Base-by-base conservation (phyloP, 1,140 invertebrate species). In the Capitella teleta region DNA sequence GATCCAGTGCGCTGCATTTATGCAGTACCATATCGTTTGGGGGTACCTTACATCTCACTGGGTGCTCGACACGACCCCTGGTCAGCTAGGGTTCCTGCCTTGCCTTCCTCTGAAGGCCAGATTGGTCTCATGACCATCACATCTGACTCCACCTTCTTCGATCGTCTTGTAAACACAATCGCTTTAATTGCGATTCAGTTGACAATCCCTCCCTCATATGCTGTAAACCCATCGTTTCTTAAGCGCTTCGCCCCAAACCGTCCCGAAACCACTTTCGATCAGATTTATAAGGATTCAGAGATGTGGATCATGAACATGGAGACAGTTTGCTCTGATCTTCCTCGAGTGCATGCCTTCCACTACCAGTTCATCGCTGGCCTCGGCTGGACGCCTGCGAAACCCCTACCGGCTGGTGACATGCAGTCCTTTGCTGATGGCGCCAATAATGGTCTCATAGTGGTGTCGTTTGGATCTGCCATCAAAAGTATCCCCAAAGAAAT, bases 391-490 rank as follows among this genome's bases (percentile, higher is more conserved):
- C 24, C 49, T 5, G 8, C 38, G 6, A 18, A 24, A 34, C 25
- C 44, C 28, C 34, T 52, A 19, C 51, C 44, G 23, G 25, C 6
- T 26, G n/a, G n/a, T n/a, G 42, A 44, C 42, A 21, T 44, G 16
- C 23, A 44, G 42, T 16, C 21, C 16, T 44, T 44, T 25, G 42
- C 28, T 16, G 23, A 44, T 10, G 42, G 42, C 25, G 23, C 10
- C n/a, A n/a, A 49, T n/a, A 28, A 18, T 8, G 49, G 49, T 6
- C 12, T 51, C 19, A 45, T 51, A n/a, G 23, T 51, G 14, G n/a
- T 51, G n/a, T 43, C 34, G 18, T 51, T 51, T 28, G 49, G 49
- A n/a, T 51, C 49, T 19, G 23, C 40, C 6, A 16, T 38, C 3
- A 16, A 28, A 19, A 19, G 32, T 28, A 12, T 59, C n/a, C 45